Evolutionary conservation across 2,113 vertebrate species (phyloP), one percentile per base, ranked within the genome.

Genomic region (Anoura caudifer): DNA sequence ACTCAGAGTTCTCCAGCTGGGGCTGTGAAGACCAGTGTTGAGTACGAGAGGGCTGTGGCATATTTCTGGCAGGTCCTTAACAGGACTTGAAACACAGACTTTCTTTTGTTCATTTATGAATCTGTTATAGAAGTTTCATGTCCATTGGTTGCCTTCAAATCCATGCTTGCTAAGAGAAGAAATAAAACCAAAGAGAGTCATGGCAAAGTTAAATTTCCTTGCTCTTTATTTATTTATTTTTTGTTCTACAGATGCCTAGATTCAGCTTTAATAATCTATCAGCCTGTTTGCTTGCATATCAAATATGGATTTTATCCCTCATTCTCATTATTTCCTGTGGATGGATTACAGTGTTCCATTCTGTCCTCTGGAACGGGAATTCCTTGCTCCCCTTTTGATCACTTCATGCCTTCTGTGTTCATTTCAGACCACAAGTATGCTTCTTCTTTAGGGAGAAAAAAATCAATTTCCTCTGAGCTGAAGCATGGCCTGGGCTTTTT

Each of bases 321-420:
- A 67, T 86, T 75, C 90, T 93, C 31, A 7, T 96, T 86, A 95
- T 96, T 97, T 97, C 97, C 97, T 96, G 94, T 73, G 26, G 41
- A 13, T n/a, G 38, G 97, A 93, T 91, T 93, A 87, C 56, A 52
- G 91, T 54, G 82, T 59, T 97, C 91, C 80, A 11, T 79, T 94
- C 91, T 94, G 86, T 84, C 90, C 79, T 93, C 77, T 56, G 86
- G 92, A 86, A 77, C 28, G 7, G 67, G 94, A 95, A 93, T 94
- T 75, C 79, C n/a, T 96, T 72, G 77, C 88, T 52, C 95, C 63
- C 52, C 41, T 94, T 88, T 90, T 91, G 72, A 97, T 97, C 86
- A 41, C 4, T 94, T 81, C 50, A 26, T 91, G 85, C 65, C 59
- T 87, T 83, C 75, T 3, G 38, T 93, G 61, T 84, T 92, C 81